phyloP scores from a whole-genome alignment of 2,888 invertebrate genomes.

The Ophonus ardosiacus region DNA sequence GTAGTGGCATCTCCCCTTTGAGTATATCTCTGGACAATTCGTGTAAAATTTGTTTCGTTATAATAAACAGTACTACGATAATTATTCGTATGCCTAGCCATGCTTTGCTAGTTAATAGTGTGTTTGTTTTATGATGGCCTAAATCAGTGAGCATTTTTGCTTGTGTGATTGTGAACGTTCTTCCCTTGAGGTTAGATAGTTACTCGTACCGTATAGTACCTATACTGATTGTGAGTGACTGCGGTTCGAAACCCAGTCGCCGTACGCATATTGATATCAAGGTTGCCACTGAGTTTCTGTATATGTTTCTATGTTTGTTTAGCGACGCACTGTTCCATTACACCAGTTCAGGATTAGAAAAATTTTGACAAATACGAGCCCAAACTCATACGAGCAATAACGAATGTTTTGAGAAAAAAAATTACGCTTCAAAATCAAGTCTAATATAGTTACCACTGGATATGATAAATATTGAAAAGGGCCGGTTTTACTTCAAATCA shows the following conservation, averaged over 20 bases:
- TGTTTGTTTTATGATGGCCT: not conserved
- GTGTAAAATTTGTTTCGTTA: too few species aligned
- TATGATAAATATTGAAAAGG: too few species aligned
- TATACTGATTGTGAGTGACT: slow-evolving; percentile 5
- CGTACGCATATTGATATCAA: slow-evolving; percentile 54
- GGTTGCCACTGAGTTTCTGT: slow-evolving; percentile 39
- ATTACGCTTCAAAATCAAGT: too few species aligned
- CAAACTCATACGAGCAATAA: too few species aligned
- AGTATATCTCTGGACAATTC: too few species aligned
- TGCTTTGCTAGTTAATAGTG: not conserved
- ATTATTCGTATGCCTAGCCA: not conserved
- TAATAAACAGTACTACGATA: not conserved
- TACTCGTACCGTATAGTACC: not conserved
- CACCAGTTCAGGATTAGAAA: not conserved
- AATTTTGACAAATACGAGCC: too few species aligned
- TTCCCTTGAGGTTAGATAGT: slow-evolving; percentile 46
- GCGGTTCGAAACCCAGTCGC: slow-evolving; percentile 20
- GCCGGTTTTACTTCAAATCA: too few species aligned
- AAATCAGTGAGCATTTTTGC: not conserved
- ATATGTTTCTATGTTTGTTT: slow-evolving; percentile 35
- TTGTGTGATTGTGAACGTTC: slow-evolving; percentile 50
- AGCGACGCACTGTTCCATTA: slow-evolving; percentile 20
- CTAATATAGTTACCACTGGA: too few species aligned
- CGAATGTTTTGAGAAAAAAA: too few species aligned
- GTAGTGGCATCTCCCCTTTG: too few species aligned